Evolutionary conservation across 1,140 invertebrate species (phyloP), one percentile per base, ranked within the genome.

Genomic region (Frieseomelitta varia): DNA sequence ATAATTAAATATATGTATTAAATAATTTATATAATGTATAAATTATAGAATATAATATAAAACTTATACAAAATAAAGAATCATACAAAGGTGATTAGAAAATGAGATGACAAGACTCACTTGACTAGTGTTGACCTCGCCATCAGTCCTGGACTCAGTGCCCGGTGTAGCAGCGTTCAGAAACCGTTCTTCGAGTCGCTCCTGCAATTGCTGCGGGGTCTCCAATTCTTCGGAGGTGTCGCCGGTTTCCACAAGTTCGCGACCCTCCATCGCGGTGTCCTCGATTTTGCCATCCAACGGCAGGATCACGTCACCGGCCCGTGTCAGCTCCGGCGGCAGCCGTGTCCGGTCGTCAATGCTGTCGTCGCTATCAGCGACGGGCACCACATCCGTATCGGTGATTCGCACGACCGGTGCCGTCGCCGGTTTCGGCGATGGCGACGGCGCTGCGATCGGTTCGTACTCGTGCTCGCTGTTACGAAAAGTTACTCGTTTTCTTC

Each of bases 381-480:
- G 94, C 85, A 92, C 91, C 84, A 95, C 92, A 78, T 95, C 94
- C 85, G 94, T 94, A 85, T 94, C 91, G 91, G 90, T 92, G 92
- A 95, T 92, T 90, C 93, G 87, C 91, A 94, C 94, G 85, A 93
- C 94, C 91, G 91, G 95, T 74, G 93, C 95, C 89, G 85, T 90
- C 80, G 79, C 90, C 90, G 87, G 94, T 92, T 87, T 94, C 93
- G 89, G 95, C 92, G 80, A 94, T 91, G 71, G 93, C 92, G 65
- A 91, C 91, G 87, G 95, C 93, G 84, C 78, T 27, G 85, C 92
- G 91, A 98, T 96, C 85, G 97, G 97, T 95, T 98, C 97, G 95
- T 98, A 98, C 93, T 98, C 97, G 96, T 98, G 97, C 96, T 98
- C 97, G 96, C 97, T 98, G 95, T 84, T 86, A 63, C 55, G 68